Base-by-base conservation (phyloP, 2,113 vertebrate genomes). In the Apteryx owenii region DNA sequence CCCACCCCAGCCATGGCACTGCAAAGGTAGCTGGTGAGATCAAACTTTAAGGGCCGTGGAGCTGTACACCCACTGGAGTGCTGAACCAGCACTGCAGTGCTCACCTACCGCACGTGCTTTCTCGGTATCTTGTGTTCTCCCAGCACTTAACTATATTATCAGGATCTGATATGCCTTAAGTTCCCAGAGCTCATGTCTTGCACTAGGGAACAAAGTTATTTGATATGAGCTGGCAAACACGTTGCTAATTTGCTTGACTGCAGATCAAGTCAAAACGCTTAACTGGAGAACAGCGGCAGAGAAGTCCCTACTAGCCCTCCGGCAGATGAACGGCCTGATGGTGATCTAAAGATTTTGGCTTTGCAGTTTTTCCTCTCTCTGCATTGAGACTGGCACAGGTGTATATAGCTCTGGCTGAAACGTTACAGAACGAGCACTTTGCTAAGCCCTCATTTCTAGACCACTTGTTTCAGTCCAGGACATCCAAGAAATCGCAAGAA, bases 261-360 rank as follows among this genome's bases (percentile, higher is more conserved):
- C 38, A 25, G 58, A 54, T 29, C 46, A 40, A 68, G 23, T 12
- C 23, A n/a, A 69, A 25, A 4, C 42, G 23, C 62, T 38, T 2
- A 19, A 58, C 54, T 22, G 25, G 8, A 81, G 22, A 36, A 25
- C 2, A 19, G 7, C 29, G 28, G 29, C 14, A 22, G 2, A 12
- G 36, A 42, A 22, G 23, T 3, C 51, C 16, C 58, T 9, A 8
- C 15, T 12, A 25, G 20, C 29, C 53, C 28, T 6, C 1, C 7
- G 10, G 42, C 71, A 48, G 23, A 2, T 4, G 4, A 44, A 51
- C 22, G 31, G 23, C 4, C 2, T 5, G 44, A 23, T 1, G 0
- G 29, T 2, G 6, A 44, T 11, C 40, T 20, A 26, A 38, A 38
- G 65, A 53, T 4, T 19, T 4, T 5, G 16, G 26, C 23, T 62